Base-by-base conservation (phyloP, 1,140 invertebrate species). In the Halictus rubicundus region DNA sequence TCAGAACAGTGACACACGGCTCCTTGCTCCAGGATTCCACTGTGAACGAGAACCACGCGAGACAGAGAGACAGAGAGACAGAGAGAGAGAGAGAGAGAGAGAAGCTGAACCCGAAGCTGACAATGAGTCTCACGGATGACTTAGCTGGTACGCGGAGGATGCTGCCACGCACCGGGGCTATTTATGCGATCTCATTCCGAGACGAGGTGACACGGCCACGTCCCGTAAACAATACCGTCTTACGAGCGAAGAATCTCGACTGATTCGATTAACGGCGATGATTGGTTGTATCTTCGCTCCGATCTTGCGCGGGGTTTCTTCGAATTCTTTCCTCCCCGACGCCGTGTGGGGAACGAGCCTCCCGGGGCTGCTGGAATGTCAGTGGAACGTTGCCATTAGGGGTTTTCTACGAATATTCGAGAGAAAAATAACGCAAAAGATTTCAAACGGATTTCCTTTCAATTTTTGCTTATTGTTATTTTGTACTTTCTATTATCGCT, bases 221-320 rank as follows among this genome's bases (percentile, higher is more conserved):
- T 86, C 79, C 60, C 84, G 80, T 86, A 86, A 86, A 86, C 83
- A 86, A 86, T 86, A 68, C 75, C 42, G 74, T 80, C 70, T 85
- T 75, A 85, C 78, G 78, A 70, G 46, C 21, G 74, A 65, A 85
- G 82, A 70, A 80, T 60, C 60, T 70, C 76, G 27, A 60, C 78
- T 79, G 78, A 79, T 79, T 79, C 78, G 78, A 79, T 79, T 79
- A 79, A 79, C 86, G 78, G 82, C 83, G 86, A 87, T 84, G 86
- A 88, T 89, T 88, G 81, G 86, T 87, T 88, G 80, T 81, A 86
- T 89, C 87, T 84, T 72, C 80, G 69, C 74, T 81, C 77, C 71
- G 81, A 76, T 88, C 8, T 74, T 74, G 60, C 49, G 74, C 66
- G 82, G 79, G 32, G 32, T 32, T 73, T 86, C 81, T 80, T 68